Conservation (phyloP, 2,888 invertebrate species). For the Zygothrica quintamaculata region DNA sequence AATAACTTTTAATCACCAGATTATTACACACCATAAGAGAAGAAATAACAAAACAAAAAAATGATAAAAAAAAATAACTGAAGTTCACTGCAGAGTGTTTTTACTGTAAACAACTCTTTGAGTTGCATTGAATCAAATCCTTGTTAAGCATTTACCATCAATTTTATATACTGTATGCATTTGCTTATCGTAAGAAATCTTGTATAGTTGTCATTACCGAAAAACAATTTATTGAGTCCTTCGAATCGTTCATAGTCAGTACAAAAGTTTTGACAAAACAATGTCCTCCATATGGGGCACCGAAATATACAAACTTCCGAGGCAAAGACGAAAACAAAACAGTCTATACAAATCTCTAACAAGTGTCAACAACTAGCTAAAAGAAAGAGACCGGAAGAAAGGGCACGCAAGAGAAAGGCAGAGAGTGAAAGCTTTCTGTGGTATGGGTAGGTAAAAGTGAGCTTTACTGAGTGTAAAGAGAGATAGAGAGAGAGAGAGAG, state of each 20-base stretch:
- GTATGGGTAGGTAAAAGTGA: background rate
- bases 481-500: no score
- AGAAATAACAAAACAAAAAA: no score
- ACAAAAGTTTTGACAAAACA: constrained; percentile 6
- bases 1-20: no score
- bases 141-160: background rate
- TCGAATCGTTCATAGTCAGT: constrained; percentile 28
- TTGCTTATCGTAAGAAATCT: constrained; percentile 54
- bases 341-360: constrained; percentile 62
- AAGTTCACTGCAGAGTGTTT: no score
- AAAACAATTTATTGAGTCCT: constrained; percentile 60
- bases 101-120: no score
- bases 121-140: background rate
- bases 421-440: constrained; percentile 40
- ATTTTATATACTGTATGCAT: constrained; percentile 5
- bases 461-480: no score
- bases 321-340: constrained; percentile 38
- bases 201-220: constrained; percentile 37
- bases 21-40: no score
- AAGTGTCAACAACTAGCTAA: constrained; percentile 58
- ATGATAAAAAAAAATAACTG: no score
- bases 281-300: constrained; percentile 13
- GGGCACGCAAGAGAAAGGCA: constrained; percentile 11
- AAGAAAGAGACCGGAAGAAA: background rate
- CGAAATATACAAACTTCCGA: constrained; percentile 40